Conservation (phyloP, 1,140 invertebrate species). For the Lordiphosa mommai region DNA sequence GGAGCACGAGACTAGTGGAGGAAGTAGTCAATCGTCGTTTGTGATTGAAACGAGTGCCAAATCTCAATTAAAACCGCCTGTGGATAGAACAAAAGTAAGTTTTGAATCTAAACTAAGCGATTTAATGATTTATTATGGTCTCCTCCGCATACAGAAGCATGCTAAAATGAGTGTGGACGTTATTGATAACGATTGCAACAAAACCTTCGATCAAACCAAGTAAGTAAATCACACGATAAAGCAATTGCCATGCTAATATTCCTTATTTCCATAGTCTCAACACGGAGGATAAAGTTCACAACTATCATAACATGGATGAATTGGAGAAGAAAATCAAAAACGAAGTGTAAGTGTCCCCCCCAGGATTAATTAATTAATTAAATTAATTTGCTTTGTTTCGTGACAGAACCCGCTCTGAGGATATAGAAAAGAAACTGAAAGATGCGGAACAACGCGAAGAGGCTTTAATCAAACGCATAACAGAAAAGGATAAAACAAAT, state of each 20-base stretch:
- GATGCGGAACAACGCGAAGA: constrained; percentile 75
- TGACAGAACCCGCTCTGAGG: constrained; percentile 68
- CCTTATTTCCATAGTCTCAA: constrained; percentile 42
- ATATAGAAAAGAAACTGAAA: constrained; percentile 78
- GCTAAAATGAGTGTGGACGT: constrained; percentile 79
- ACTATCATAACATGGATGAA: constrained; percentile 76
- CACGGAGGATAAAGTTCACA: constrained; percentile 64
- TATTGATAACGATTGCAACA: constrained; percentile 78
- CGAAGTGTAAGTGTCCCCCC: constrained; percentile 63
- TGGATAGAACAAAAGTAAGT: constrained; percentile 66
- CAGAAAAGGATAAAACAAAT: constrained; percentile 77
- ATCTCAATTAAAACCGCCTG: constrained; percentile 49
- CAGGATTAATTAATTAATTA: too few species aligned
- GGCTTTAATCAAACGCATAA: constrained; percentile 76
- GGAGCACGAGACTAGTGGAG: constrained; percentile 65
- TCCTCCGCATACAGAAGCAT: constrained; percentile 57
- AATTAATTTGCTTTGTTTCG: not conserved
- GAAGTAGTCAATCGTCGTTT: constrained; percentile 60
- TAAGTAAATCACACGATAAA: constrained; percentile 20
- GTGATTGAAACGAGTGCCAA: constrained; percentile 48
- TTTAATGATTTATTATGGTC: not conserved
- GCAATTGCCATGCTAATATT: not conserved
- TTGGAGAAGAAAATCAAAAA: constrained; percentile 79
- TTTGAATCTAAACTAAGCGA: not conserved
- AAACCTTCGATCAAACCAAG: constrained; percentile 74